phyloP scores from a whole-genome alignment of 2,113 vertebrate genomes.

The Plecturocebus donacophilus region DNA sequence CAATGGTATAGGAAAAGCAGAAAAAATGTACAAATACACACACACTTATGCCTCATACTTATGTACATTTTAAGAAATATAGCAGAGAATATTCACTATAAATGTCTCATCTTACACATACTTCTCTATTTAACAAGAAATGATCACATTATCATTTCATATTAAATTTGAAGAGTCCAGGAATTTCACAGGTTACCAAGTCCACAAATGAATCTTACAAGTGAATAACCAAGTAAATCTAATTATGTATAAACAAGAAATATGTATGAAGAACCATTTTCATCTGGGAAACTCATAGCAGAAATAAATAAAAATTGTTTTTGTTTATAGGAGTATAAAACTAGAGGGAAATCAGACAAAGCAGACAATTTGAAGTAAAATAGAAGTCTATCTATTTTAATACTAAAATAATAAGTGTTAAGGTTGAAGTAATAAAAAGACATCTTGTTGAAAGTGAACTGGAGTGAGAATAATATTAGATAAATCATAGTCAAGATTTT shows the following conservation, averaged over 20 bases:
- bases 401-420: not conserved
- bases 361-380: constrained; percentile 13
- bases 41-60: not conserved
- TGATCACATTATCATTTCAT: not conserved
- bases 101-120: not conserved
- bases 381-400: not conserved
- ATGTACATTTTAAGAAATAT: not conserved
- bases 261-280: not conserved
- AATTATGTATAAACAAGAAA: not conserved
- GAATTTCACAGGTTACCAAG: not conserved
- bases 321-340: constrained; percentile 17
- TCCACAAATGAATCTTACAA: not conserved
- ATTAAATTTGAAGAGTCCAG: not conserved
- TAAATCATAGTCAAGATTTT: not conserved
- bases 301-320: not conserved
- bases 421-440: constrained; percentile 5
- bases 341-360: not conserved
- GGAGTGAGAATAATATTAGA: not conserved
- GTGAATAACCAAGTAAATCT: not conserved
- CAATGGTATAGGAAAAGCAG: not conserved
- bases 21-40: not conserved
- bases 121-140: not conserved
- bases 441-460: not conserved
- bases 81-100: not conserved
- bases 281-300: not conserved